phyloP scores from a whole-genome alignment of 2,113 vertebrate species.

The Leptodactylus fuscus region DNA sequence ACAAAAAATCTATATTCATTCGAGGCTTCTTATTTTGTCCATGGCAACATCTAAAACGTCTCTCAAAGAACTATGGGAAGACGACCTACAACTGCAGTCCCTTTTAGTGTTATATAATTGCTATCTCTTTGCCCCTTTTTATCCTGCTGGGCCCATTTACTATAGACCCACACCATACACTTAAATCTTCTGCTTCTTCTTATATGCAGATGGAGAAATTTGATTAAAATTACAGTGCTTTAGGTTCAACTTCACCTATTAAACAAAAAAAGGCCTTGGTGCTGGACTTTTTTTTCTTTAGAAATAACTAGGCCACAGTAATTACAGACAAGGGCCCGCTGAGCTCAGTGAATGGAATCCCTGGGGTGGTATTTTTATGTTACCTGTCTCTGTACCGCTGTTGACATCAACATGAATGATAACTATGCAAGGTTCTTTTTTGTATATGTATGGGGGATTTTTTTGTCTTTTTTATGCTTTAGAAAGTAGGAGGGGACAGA shows the following conservation, averaged over 20 bases:
- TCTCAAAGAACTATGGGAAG: conserved; percentile 49
- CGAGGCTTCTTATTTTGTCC: not conserved
- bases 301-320: conserved; percentile 80
- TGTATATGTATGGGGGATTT: conserved; percentile 41
- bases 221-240: conserved; percentile 89
- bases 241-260: conserved; percentile 86
- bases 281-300: conserved; percentile 74
- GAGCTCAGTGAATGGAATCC: conserved; percentile 73
- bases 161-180: conserved; percentile 77
- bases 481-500: conserved; percentile 57
- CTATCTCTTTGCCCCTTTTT: conserved; percentile 70
- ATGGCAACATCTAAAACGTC: conserved; percentile 68
- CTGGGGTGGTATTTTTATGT: conserved; percentile 74
- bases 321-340: conserved; percentile 75
- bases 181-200: conserved; percentile 82
- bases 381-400: conserved; percentile 75
- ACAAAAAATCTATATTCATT: not conserved
- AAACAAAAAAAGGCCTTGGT: conserved; percentile 73
- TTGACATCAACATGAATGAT: conserved; percentile 75
- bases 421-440: conserved; percentile 64
- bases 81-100: conserved; percentile 70
- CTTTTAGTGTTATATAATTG: conserved; percentile 81
- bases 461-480: conserved; percentile 59
- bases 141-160: conserved; percentile 76
- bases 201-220: conserved; percentile 80